These are phyloP conservation scores for Solen grandis DNA, from an alignment of 1,140 invertebrate species.

Conservation along the genomic window DNA sequence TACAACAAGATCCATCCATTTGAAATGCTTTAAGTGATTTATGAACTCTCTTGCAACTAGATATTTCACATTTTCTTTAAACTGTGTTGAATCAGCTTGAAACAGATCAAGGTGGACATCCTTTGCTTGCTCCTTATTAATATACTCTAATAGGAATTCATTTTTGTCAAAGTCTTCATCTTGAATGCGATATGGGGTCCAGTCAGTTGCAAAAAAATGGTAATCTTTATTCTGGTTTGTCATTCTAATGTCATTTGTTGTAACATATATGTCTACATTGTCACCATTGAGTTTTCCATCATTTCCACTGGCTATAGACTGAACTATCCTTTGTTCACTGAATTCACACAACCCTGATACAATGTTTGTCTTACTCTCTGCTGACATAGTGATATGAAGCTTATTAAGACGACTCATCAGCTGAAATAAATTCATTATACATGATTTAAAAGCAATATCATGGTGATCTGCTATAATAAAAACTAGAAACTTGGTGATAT, in stretches of 20 bases:
- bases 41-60: too few species aligned
- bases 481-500: too few species aligned
- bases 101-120: background rate
- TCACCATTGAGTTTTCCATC: slow-evolving; percentile 47
- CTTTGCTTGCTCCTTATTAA: background rate
- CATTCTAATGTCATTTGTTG: slow-evolving; percentile 42
- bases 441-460: too few species aligned
- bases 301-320: slow-evolving; percentile 11
- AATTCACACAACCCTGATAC: slow-evolving; percentile 2
- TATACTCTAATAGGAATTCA: background rate
- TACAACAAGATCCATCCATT: slow-evolving; percentile 6
- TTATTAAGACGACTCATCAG: background rate
- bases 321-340: background rate
- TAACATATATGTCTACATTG: slow-evolving; percentile 43
- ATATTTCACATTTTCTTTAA: background rate
- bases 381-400: slow-evolving; percentile 43
- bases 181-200: background rate
- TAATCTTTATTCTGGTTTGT: slow-evolving; percentile 26
- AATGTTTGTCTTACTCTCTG: slow-evolving; percentile 27
- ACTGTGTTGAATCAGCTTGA: background rate
- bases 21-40: slow-evolving; percentile 7
- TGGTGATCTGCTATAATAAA: too few species aligned
- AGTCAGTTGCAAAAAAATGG: slow-evolving; percentile 47
- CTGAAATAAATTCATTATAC: background rate
- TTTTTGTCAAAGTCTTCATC: background rate